Conservation (phyloP, 2,113 vertebrate genomes). For the Sitta europaea region DNA sequence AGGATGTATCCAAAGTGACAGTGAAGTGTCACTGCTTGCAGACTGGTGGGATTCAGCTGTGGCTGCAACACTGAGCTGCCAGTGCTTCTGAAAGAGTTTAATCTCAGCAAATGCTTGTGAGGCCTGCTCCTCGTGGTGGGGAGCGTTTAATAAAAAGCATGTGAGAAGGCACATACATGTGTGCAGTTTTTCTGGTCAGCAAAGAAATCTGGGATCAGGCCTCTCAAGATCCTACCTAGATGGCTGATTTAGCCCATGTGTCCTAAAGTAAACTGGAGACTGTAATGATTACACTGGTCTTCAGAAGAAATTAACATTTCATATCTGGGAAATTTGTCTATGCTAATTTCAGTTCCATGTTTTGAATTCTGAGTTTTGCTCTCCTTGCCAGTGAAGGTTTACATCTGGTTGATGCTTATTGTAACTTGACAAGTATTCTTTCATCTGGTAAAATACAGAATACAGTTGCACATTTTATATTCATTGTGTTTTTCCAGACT, state of each 20-base stretch:
- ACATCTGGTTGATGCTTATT: not conserved
- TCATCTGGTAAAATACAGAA: not conserved
- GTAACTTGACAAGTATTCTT: not conserved
- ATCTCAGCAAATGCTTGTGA: not conserved
- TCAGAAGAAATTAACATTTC: not conserved
- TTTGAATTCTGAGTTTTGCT: not conserved
- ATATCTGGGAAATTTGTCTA: not conserved
- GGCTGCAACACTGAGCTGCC: not conserved
- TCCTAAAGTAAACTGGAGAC: not conserved
- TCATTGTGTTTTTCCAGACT: not conserved
- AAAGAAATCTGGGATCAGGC: not conserved
- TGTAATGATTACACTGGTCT: not conserved
- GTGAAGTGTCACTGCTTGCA: not conserved
- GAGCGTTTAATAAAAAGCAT: not conserved
- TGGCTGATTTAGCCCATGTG: not conserved
- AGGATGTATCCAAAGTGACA: not conserved
- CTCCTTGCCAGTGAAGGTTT: not conserved
- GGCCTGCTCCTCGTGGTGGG: not conserved
- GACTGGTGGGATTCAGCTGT: not conserved
- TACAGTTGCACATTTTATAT: not conserved
- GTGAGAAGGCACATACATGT: not conserved
- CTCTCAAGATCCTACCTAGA: not conserved
- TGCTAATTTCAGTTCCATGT: not conserved
- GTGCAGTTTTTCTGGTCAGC: not conserved
- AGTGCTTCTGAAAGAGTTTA: not conserved